Evolutionary conservation across 2,113 vertebrate genomes (phyloP).

Genomic region (Ibidorhyncha struthersii): DNA sequence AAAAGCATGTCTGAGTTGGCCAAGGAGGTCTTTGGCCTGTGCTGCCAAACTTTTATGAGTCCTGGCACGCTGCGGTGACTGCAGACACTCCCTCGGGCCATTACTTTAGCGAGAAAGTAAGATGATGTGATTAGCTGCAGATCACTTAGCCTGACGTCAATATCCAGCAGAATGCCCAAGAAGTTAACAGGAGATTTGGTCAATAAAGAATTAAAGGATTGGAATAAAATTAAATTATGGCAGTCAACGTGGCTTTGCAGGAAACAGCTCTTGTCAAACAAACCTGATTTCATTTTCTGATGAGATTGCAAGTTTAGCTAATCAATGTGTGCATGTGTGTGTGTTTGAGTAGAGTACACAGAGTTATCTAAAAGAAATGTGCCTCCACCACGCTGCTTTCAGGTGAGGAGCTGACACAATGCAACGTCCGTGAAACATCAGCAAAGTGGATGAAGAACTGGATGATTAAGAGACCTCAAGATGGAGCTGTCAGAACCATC

Average conservation of each 20-base stretch:
- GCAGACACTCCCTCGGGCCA: neutral
- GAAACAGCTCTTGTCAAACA: neutral
- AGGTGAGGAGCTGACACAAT: neutral
- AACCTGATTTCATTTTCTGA: neutral
- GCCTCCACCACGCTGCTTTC: fast-evolving
- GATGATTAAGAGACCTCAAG: neutral
- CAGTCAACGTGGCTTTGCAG: neutral
- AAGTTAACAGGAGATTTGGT: neutral
- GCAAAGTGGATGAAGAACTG: too few relatives aligned
- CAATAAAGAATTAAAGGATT: neutral
- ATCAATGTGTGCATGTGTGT: neutral
- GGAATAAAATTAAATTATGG: neutral
- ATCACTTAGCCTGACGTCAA: neutral
- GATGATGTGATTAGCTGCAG: neutral
- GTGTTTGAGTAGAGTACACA: neutral
- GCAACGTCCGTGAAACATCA: neutral
- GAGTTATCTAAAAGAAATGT: neutral
- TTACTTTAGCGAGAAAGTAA: neutral
- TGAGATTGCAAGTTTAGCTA: neutral
- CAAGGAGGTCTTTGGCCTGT: neutral
- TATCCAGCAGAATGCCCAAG: neutral
- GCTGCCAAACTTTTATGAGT: neutral
- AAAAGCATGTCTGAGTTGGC: neutral
- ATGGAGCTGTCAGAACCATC: neutral
- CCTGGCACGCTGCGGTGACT: neutral